Evolutionary conservation across 2,888 invertebrate genomes (phyloP).

Genomic region (Tetragonisca angustula): DNA sequence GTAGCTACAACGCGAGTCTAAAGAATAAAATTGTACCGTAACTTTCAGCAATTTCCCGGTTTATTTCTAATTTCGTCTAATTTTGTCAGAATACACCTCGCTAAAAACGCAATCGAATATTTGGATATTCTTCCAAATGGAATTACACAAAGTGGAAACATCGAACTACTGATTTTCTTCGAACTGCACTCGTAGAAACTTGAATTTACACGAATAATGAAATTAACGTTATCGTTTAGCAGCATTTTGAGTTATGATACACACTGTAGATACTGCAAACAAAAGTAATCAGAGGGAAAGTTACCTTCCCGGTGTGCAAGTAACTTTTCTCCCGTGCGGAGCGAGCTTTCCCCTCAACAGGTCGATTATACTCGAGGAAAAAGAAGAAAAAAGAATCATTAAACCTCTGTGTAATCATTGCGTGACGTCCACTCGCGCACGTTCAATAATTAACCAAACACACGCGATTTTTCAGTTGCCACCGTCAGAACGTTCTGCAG

Average conservation of each 20-base stretch:
- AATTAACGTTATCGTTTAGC: background rate
- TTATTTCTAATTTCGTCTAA: background rate
- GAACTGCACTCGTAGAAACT: background rate
- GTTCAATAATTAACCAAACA: background rate
- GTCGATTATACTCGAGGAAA: constrained; percentile 24
- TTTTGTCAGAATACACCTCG: background rate
- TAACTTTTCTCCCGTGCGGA: background rate
- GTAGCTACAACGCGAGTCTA: no score
- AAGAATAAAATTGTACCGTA: no score
- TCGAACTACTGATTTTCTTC: background rate
- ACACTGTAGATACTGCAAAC: background rate
- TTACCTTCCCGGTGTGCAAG: background rate
- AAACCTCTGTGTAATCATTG: constrained; percentile 35
- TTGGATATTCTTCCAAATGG: background rate
- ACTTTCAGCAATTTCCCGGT: no score
- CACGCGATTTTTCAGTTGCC: background rate
- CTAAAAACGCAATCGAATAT: background rate
- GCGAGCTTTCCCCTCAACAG: constrained; percentile 1
- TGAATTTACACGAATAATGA: background rate
- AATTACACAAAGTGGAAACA: background rate
- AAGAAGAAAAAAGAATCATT: constrained; percentile 47
- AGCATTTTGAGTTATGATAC: no score
- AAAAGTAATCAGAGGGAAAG: background rate
- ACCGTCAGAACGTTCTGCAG: no score
- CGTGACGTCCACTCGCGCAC: constrained; percentile 23